Conservation (phyloP, 2,888 invertebrate genomes). For the Gastracanthus pulcherrimus region DNA sequence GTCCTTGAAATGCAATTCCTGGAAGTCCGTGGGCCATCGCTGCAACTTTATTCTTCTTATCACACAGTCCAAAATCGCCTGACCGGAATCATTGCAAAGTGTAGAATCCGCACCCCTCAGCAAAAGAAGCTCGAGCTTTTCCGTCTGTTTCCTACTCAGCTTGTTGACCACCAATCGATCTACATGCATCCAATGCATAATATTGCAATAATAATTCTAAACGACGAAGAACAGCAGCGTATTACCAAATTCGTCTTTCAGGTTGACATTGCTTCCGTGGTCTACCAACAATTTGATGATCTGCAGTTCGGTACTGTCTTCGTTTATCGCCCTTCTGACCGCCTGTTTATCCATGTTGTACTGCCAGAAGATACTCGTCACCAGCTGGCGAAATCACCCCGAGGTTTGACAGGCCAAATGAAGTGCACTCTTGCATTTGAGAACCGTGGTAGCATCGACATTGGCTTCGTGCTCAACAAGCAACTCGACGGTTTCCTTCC, state of each 20-base stretch:
- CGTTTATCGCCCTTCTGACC: no score
- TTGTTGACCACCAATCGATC: not conserved
- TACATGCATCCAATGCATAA: not conserved
- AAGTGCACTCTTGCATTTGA: not conserved
- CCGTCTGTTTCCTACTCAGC: not conserved
- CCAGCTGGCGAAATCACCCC: no score
- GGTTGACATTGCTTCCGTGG: not conserved
- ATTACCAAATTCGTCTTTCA: not conserved
- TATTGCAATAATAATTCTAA: not conserved
- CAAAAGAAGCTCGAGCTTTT: not conserved
- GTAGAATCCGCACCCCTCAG: not conserved
- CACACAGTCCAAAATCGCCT: not conserved
- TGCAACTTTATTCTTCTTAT: not conserved
- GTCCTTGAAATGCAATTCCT: not conserved
- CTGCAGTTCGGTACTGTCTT: not conserved
- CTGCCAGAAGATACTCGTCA: not conserved
- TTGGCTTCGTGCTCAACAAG: not conserved
- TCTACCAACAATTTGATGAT: not conserved
- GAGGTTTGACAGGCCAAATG: not conserved
- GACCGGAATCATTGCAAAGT: not conserved
- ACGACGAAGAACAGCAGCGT: not conserved
- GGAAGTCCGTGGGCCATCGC: not conserved
- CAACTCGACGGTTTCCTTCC: not conserved
- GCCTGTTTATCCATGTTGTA: not conserved
- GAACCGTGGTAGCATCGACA: not conserved